Conservation (phyloP, 2,797 vertebrate genomes). For the Poeciliopsis gracilis region DNA sequence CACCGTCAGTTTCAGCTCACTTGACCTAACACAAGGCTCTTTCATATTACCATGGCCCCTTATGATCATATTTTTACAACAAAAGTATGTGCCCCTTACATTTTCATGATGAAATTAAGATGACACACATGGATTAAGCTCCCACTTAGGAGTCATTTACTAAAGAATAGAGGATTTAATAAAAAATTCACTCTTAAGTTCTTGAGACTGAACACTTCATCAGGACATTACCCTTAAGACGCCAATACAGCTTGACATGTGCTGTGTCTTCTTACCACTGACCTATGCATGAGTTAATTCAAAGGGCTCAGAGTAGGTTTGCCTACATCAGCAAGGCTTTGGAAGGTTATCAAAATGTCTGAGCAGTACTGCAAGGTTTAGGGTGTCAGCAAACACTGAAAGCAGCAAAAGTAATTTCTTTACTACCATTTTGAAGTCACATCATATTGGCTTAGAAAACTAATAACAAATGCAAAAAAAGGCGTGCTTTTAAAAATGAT, state of each 20-base stretch:
- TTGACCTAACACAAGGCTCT: constrained; percentile 77
- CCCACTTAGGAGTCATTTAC: constrained; percentile 30
- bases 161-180: constrained; percentile 29
- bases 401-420: constrained; percentile 39
- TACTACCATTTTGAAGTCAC: constrained; percentile 39
- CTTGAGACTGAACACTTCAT: constrained; percentile 25
- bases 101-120: constrained; percentile 61
- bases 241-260: neutral
- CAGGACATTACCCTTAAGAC: constrained; percentile 10
- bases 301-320: constrained; percentile 38
- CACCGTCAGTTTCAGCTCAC: constrained; percentile 81
- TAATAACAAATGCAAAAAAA: constrained; percentile 30
- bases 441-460: constrained; percentile 42
- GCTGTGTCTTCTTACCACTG: constrained; percentile 2
- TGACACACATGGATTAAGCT: constrained; percentile 43
- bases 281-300: constrained; percentile 15
- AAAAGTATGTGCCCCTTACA: constrained; percentile 60
- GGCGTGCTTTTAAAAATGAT: too few species aligned
- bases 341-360: constrained; percentile 20
- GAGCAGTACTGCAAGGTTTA: constrained; percentile 25
- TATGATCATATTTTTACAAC: constrained; percentile 65
- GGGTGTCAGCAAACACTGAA: constrained; percentile 28
- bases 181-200: constrained; percentile 5
- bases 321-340: constrained; percentile 31
- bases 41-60: constrained; percentile 64